A percentile compares a stretch with the other conserved stretches of the same genome.
These are phyloP conservation scores for Gallinago jamesoni DNA, from an alignment of 2,113 vertebrate species.

Conservation along the genomic window DNA sequence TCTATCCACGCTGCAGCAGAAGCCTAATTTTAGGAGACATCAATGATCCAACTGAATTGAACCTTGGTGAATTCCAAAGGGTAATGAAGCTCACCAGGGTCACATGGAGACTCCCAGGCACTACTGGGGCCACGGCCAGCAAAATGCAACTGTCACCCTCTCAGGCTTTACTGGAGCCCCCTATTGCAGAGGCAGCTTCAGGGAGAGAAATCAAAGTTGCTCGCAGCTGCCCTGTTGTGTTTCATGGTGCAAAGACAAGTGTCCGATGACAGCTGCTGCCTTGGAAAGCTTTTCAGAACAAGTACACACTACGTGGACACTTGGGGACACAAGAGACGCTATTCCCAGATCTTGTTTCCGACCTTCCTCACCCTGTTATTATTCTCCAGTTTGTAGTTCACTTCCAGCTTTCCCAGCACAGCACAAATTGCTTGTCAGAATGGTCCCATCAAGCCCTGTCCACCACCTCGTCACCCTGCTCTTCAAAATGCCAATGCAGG, in stretches of 20 bases:
- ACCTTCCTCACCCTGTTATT: not conserved
- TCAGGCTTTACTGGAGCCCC: not conserved
- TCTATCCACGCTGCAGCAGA: not conserved
- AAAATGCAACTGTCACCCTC: not conserved
- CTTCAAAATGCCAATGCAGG: not conserved
- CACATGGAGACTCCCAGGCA: not conserved
- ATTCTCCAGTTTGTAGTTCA: not conserved
- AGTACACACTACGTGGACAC: accelerated
- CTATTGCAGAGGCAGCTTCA: not conserved
- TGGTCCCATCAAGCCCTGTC: not conserved
- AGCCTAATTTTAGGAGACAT: not conserved
- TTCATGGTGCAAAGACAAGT: not conserved
- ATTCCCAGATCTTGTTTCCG: not conserved
- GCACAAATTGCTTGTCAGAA: not conserved
- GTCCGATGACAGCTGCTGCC: not conserved
- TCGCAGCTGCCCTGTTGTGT: not conserved
- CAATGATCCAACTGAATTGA: not conserved
- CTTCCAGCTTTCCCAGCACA: not conserved
- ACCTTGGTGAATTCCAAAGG: not conserved
- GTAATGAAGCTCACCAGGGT: not conserved
- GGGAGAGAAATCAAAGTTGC: not conserved
- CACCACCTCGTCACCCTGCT: not conserved
- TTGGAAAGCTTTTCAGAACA: not conserved
- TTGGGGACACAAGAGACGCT: not conserved
- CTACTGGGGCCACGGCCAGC: not conserved